Evolutionary conservation across 2,113 vertebrate genomes (phyloP).

Genomic region (Saccopteryx leptura): DNA sequence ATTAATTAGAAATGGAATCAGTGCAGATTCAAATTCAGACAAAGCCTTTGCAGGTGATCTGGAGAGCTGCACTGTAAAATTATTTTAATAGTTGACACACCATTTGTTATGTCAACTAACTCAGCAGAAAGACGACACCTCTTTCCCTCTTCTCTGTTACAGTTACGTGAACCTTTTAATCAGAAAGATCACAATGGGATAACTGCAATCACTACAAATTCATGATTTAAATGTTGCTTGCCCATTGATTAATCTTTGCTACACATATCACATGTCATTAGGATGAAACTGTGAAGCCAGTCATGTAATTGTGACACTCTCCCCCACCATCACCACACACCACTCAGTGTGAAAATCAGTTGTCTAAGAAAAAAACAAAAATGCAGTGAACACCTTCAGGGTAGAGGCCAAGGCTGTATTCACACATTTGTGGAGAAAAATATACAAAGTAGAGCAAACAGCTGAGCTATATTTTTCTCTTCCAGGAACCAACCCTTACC

Average conservation of each 20-base stretch:
- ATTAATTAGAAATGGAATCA: slow-evolving; percentile 19
- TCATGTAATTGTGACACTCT: background rate
- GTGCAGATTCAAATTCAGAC: background rate
- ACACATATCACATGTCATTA: background rate
- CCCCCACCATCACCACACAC: background rate
- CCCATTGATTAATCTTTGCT: background rate
- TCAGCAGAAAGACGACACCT: slow-evolving; percentile 35
- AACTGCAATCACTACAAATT: background rate
- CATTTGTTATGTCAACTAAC: background rate
- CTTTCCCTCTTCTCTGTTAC: background rate
- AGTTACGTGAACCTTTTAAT: slow-evolving; percentile 22
- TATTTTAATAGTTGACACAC: background rate
- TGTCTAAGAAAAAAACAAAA: slow-evolving; percentile 17
- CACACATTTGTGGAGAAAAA: background rate
- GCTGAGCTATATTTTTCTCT: background rate
- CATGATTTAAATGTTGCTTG: background rate
- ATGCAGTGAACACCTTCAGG: background rate
- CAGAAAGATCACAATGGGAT: background rate
- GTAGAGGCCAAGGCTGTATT: background rate
- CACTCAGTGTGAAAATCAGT: background rate
- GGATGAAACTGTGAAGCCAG: background rate
- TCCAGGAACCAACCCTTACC: background rate
- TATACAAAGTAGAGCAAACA: slow-evolving; percentile 12
- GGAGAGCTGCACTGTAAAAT: background rate
- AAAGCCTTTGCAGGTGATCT: background rate